phyloP scores from a whole-genome alignment of 2,888 invertebrate species.

The Tanaodytes sp. region DNA sequence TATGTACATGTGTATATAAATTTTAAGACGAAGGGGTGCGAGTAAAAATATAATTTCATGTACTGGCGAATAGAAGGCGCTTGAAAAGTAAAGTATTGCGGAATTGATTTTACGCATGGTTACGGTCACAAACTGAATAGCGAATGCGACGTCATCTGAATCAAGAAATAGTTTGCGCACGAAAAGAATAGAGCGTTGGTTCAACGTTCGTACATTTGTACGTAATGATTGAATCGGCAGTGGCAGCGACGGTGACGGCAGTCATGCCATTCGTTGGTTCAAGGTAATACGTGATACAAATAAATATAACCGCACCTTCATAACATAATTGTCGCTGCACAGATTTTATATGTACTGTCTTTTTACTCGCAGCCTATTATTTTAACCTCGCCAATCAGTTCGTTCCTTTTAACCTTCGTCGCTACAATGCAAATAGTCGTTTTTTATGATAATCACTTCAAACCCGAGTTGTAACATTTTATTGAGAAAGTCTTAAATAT shows the following conservation, averaged over 20 bases:
- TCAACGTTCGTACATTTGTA: slow-evolving; percentile 39
- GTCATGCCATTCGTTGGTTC: slow-evolving; percentile 43
- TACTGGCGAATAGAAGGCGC: slow-evolving; percentile 43
- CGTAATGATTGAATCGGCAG: slow-evolving; percentile 50
- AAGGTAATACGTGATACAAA: slow-evolving; percentile 50
- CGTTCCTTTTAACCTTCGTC: background rate
- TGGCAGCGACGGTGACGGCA: slow-evolving; percentile 26
- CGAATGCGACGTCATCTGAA: slow-evolving; percentile 44
- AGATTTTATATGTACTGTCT: slow-evolving; percentile 9
- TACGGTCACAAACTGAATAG: slow-evolving; percentile 51
- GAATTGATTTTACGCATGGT: slow-evolving; percentile 55
- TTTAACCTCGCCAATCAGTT: background rate
- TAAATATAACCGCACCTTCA: slow-evolving; percentile 49
- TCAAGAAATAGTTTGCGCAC: slow-evolving; percentile 47
- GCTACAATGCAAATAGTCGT: too few species aligned
- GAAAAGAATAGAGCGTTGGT: slow-evolving; percentile 46
- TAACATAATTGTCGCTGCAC: slow-evolving; percentile 32
- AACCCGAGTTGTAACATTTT: too few species aligned
- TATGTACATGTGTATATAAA: too few species aligned
- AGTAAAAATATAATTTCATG: slow-evolving; percentile 29
- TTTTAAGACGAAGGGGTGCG: too few species aligned
- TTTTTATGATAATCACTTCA: too few species aligned
- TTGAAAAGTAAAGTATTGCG: slow-evolving; percentile 47
- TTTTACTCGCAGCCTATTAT: slow-evolving; percentile 4
- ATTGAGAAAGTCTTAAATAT: too few species aligned